These are phyloP conservation scores for Apodemia zela DNA, from an alignment of 2,888 invertebrate genomes.

Conservation along the genomic window DNA sequence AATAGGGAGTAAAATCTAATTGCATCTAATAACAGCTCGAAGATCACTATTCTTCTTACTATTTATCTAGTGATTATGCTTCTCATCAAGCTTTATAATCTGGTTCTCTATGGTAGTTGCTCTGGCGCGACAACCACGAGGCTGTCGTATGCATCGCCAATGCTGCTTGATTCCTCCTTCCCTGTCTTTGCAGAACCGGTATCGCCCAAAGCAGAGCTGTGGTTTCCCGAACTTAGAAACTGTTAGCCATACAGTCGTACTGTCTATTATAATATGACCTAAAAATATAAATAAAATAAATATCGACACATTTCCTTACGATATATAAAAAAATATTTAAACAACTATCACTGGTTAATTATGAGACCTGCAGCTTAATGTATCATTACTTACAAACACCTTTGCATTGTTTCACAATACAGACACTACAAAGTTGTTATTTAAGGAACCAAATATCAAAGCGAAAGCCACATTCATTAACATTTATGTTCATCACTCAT, in stretches of 20 bases:
- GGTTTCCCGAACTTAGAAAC: constrained; percentile 32
- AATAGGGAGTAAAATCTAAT: too few relatives aligned
- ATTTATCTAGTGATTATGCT: constrained; percentile 24
- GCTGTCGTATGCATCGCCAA: constrained; percentile 41
- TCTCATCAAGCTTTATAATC: constrained; percentile 29
- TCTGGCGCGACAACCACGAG: constrained; percentile 40
- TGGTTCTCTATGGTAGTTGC: constrained; percentile 32
- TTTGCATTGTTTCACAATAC: neutral
- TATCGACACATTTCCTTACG: neutral
- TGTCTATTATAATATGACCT: neutral
- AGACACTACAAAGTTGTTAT: neutral
- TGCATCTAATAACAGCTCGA: too few relatives aligned
- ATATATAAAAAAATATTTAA: neutral
- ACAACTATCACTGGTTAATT: neutral
- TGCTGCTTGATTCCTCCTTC: constrained; percentile 13
- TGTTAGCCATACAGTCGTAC: constrained; percentile 18
- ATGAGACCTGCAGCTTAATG: neutral
- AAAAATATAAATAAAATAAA: neutral
- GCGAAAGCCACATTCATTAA: neutral
- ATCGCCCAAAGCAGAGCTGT: constrained; percentile 22
- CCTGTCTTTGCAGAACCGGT: constrained; percentile 12
- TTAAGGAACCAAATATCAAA: neutral
- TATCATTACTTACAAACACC: neutral
- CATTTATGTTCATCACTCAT: too few relatives aligned
- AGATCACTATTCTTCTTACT: neutral